A percentile compares a stretch with the other conserved stretches of the same genome.
Conservation (phyloP, 2,113 vertebrate species). For the Sebastes fasciatus region DNA sequence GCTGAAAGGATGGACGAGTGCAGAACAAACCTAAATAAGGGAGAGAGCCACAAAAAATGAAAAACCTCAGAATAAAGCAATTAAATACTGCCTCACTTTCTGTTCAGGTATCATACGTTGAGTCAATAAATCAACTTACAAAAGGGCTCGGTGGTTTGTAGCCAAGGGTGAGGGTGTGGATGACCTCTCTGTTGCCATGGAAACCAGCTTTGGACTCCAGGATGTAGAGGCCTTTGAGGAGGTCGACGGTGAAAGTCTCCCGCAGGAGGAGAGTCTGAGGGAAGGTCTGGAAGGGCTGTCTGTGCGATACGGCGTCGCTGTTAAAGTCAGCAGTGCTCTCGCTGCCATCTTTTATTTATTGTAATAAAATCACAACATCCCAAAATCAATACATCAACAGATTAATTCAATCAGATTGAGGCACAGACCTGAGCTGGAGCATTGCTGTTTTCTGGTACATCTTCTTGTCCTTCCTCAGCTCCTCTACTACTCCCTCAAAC, state of each 20-base stretch:
- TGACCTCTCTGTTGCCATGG: constrained; percentile 78
- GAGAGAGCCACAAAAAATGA: neutral
- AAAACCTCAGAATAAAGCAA: neutral
- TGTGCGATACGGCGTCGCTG: constrained; percentile 61
- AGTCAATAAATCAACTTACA: constrained; percentile 71
- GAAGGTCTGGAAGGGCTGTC: constrained; percentile 87
- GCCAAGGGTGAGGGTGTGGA: constrained; percentile 87
- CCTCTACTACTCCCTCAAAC: constrained; percentile 86
- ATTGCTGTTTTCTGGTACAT: constrained; percentile 86
- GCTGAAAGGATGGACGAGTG: constrained; percentile 85
- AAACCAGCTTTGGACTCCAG: constrained; percentile 88
- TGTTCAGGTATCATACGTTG: neutral
- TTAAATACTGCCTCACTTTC: neutral
- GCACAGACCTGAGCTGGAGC: constrained; percentile 84
- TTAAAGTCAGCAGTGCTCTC: constrained; percentile 26
- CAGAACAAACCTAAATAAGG: constrained; percentile 84
- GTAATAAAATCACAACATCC: neutral
- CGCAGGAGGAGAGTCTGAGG: constrained; percentile 85
- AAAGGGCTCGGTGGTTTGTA: constrained; percentile 83
- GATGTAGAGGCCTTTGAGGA: constrained; percentile 80
- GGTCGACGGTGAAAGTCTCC: constrained; percentile 87
- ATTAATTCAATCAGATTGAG: neutral
- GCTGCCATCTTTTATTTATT: neutral
- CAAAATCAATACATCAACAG: neutral
- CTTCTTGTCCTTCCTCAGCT: constrained; percentile 82